Evolutionary conservation across 2,113 vertebrate genomes (phyloP).

Genomic region (Varanus komodoensis): DNA sequence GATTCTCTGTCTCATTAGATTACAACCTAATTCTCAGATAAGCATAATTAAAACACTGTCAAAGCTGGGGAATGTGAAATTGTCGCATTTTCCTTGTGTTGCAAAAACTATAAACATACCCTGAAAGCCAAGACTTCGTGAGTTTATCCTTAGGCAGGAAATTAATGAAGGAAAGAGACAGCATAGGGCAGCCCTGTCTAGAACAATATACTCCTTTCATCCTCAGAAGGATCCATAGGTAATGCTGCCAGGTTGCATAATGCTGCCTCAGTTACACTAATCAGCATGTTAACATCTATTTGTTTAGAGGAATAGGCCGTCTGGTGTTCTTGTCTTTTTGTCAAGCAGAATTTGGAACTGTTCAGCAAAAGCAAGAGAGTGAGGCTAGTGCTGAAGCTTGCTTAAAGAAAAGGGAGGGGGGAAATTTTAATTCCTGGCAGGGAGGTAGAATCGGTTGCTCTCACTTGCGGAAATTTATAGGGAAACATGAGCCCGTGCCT

Average conservation of each 20-base stretch:
- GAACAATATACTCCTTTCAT: not conserved
- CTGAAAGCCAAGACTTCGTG: not conserved
- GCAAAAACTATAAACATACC: not conserved
- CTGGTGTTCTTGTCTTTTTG: not conserved
- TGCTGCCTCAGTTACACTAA: not conserved
- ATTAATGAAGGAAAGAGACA: not conserved
- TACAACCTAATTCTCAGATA: not conserved
- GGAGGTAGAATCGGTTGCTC: not conserved
- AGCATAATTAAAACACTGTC: not conserved
- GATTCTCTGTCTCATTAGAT: no score
- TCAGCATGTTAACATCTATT: not conserved
- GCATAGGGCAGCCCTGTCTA: not conserved
- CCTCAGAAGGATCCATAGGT: not conserved
- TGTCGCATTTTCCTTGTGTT: not conserved
- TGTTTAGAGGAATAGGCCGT: not conserved
- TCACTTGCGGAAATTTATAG: not conserved
- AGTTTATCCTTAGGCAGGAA: not conserved
- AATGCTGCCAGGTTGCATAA: not conserved
- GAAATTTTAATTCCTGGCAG: slow-evolving; percentile 1
- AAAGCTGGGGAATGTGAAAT: not conserved
- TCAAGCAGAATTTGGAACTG: not conserved
- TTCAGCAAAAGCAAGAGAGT: not conserved
- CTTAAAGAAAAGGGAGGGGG: not conserved
- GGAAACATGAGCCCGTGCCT: not conserved
- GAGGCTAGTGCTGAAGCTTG: not conserved